Evolutionary conservation across 2,888 invertebrate genomes (phyloP).

Genomic region (Ephialtes manifestator): DNA sequence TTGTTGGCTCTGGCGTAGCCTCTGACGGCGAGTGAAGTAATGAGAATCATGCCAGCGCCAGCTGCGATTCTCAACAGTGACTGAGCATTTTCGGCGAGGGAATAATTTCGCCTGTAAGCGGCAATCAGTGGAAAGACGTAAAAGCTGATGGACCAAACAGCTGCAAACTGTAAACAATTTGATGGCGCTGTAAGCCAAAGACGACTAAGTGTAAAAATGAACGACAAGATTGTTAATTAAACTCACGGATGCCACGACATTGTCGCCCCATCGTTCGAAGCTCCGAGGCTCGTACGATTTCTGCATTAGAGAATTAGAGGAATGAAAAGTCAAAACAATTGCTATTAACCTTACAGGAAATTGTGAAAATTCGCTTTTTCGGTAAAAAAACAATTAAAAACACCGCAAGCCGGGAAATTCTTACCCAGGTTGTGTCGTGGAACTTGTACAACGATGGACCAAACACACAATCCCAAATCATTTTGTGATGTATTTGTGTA

Average conservation of each 20-base stretch:
- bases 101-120: conserved; percentile 90
- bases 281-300: conserved; percentile 90
- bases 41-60: conserved; percentile 90
- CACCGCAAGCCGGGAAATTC: conserved; percentile 85
- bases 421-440: conserved; percentile 87
- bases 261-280: conserved; percentile 92
- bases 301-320: conserved; percentile 84
- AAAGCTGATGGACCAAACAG: conserved; percentile 90
- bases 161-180: conserved; percentile 86
- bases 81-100: conserved; percentile 87
- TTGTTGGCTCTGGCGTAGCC: conserved; percentile 90
- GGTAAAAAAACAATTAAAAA: conserved; percentile 25
- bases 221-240: conserved; percentile 42
- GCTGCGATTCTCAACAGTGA: conserved; percentile 89
- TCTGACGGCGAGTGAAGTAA: conserved; percentile 89
- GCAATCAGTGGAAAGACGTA: conserved; percentile 92
- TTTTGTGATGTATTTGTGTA: conserved; percentile 66
- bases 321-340: conserved; percentile 37
- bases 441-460: conserved; percentile 91
- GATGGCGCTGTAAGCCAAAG: not conserved
- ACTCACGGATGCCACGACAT: conserved; percentile 90
- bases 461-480: conserved; percentile 89
- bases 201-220: conserved; percentile 35
- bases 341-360: conserved; percentile 18
- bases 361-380: not conserved